Base-by-base conservation (phyloP, 2,888 invertebrate genomes). In the Branchellion lobata region DNA sequence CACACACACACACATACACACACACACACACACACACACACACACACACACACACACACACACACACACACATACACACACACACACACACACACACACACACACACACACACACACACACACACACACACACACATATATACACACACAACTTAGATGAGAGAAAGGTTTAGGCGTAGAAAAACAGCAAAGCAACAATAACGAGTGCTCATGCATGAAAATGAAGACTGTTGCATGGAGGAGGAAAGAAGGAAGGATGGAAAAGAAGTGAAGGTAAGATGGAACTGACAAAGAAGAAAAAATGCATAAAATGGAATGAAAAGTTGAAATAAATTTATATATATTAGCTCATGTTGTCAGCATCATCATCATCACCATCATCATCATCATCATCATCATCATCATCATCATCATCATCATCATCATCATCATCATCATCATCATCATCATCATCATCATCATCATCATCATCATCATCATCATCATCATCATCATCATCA, bases 391-490 rank as follows among this genome's bases (percentile, higher is more conserved):
- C 69, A 29, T 69, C 69, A 29, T 69, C 69, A 29, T 69, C 69
- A 29, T 71, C 71, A 71, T 29, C 71, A 71, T 71, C 71, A 71
- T 29, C 71, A 29, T 71, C 71, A 18, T 74, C 74, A n/a, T 40
- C 36, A 18, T 5, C 40, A 18, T 40, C 51, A 24, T 40, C 74
- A 40, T 24, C 74, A 40, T 74, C 74, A 33, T 74, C 74, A 47
- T 74, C 40, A 40, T 74, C 74, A 36, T 74, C 74, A 74, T 74
- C 74, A 40, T 74, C 74, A 47, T 40, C 74, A 74, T 74, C 47
- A 1, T 74, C 74, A n/a, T 74, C 74, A 47, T 74, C 47, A 47
- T 74, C 74, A n/a, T 74, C 74, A n/a, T 74, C 74, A n/a, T 74
- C 47, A n/a, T 74, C 74, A 74, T 74, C 74, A 47, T 40, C 47